Conservation (phyloP, 2,797 vertebrate species). For the Acanthiza pusilla region DNA sequence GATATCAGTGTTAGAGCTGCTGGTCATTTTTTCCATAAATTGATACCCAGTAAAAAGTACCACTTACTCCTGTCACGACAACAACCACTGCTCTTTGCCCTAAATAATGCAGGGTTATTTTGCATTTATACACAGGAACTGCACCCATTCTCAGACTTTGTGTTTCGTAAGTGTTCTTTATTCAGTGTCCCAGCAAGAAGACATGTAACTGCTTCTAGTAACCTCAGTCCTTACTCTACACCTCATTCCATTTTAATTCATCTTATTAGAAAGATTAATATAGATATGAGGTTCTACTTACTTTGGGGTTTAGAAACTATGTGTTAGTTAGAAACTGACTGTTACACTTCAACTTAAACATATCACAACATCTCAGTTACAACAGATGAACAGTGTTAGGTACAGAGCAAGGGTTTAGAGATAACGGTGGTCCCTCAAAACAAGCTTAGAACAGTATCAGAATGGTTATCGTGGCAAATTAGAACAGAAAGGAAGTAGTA, state of each 20-base stretch:
- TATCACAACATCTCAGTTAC: background rate
- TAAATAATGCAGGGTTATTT: background rate
- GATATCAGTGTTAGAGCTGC: background rate
- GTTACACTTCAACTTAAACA: background rate
- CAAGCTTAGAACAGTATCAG: background rate
- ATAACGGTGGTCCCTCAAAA: background rate
- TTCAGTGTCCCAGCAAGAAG: background rate
- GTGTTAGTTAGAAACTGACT: background rate
- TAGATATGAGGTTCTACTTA: background rate
- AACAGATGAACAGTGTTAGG: background rate
- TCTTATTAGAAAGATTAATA: background rate
- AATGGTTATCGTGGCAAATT: background rate
- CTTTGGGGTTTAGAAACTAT: background rate
- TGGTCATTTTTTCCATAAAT: background rate
- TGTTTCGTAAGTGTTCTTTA: background rate
- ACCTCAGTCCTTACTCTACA: background rate
- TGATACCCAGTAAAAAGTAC: background rate
- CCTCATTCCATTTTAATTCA: background rate
- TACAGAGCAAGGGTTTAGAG: background rate
- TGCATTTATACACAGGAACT: background rate
- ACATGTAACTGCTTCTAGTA: background rate
- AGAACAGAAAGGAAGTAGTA: background rate
- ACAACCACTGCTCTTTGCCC: background rate
- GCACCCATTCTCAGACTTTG: background rate
- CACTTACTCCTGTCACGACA: background rate